phyloP scores from a whole-genome alignment of 2,797 vertebrate genomes.

The Falco biarmicus region DNA sequence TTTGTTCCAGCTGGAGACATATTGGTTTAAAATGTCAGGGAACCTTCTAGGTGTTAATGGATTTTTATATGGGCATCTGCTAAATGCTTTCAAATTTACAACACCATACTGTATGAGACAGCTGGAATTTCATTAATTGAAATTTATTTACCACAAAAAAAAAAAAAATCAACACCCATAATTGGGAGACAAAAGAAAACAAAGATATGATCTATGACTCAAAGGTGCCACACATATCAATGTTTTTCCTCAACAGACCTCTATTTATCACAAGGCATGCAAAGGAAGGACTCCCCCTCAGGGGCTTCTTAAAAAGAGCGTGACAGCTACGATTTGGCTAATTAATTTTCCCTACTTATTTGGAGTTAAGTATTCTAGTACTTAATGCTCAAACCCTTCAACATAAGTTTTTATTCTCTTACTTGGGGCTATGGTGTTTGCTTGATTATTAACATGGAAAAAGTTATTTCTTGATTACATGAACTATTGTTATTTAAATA shows the following conservation, averaged over 20 bases:
- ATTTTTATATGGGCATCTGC: constrained; percentile 38
- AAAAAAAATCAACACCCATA: neutral
- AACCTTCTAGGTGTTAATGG: constrained; percentile 2
- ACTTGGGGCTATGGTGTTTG: neutral
- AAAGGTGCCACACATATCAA: neutral
- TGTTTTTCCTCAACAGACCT: neutral
- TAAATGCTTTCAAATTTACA: constrained; percentile 51
- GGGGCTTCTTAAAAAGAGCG: constrained; percentile 20
- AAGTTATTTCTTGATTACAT: neutral
- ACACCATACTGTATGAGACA: constrained; percentile 22
- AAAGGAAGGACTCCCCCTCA: neutral
- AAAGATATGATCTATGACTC: constrained; percentile 39
- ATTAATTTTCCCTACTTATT: constrained; percentile 25
- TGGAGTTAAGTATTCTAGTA: neutral
- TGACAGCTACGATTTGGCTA: constrained; percentile 4
- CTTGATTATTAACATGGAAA: neutral
- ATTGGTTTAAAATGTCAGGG: constrained; percentile 43
- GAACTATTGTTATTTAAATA: neutral
- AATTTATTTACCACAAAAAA: constrained; percentile 59
- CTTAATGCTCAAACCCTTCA: neutral
- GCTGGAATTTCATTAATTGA: constrained; percentile 63
- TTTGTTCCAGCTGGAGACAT: constrained; percentile 28
- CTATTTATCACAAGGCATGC: neutral
- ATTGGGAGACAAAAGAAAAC: constrained; percentile 47
- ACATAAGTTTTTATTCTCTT: neutral